Percentiles rank a stretch among this genome's conserved stretches.
These are phyloP conservation scores for Drosophila cardini DNA, from an alignment of 1,140 invertebrate genomes.

Conservation along the genomic window DNA sequence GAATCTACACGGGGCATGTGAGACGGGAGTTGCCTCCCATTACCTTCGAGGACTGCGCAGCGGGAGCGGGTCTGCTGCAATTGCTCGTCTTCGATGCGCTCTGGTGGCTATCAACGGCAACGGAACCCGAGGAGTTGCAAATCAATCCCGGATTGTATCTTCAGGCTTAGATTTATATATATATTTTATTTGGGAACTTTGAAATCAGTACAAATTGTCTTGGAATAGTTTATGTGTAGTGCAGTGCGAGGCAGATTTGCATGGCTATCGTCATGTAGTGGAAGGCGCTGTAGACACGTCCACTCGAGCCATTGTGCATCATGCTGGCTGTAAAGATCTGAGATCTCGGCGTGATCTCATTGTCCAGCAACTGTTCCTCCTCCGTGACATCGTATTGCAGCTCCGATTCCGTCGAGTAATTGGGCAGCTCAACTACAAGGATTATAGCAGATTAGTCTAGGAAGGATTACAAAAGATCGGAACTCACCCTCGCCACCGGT, in stretches of 20 bases:
- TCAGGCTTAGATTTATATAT: not conserved
- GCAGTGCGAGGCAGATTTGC: constrained; percentile 31
- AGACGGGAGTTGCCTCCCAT: constrained; percentile 33
- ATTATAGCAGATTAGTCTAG: not conserved
- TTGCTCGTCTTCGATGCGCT: constrained; percentile 38
- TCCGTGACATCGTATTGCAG: constrained; percentile 62
- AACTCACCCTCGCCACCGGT: constrained; percentile 87
- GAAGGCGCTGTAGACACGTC: constrained; percentile 19
- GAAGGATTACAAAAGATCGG: not conserved
- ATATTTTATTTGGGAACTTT: constrained; percentile 46
- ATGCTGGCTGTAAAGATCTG: constrained; percentile 66
- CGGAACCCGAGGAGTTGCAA: constrained; percentile 14
- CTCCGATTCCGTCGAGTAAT: constrained; percentile 81
- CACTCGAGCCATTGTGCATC: constrained; percentile 39
- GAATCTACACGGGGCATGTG: constrained; percentile 18
- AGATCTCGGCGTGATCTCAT: constrained; percentile 71
- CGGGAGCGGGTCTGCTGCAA: constrained; percentile 35
- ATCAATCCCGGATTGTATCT: no score
- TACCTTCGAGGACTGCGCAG: constrained; percentile 35
- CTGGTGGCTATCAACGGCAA: constrained; percentile 11
- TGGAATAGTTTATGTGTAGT: constrained; percentile 30
- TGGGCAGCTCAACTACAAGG: constrained; percentile 72
- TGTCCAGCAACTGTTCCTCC: constrained; percentile 62
- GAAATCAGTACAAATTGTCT: constrained; percentile 46
- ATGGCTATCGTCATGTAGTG: constrained; percentile 41